These are phyloP conservation scores for Chaetops frenatus DNA, from an alignment of 2,113 vertebrate species.

Conservation along the genomic window DNA sequence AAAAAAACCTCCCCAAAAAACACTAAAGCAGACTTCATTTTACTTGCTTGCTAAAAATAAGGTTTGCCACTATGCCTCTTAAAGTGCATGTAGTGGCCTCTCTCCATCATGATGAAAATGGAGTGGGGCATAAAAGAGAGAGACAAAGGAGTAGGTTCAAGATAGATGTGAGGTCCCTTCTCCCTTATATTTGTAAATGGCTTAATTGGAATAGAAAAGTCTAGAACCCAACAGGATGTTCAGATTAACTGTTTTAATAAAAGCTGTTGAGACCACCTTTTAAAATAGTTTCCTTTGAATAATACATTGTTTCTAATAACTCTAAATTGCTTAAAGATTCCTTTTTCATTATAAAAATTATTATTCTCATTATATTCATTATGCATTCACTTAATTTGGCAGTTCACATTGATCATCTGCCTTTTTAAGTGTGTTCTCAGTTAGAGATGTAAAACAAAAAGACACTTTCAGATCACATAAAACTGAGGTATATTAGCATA, in stretches of 20 bases:
- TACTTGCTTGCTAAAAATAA: background rate
- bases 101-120: background rate
- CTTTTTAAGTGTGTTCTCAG: background rate
- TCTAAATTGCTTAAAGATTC: conserved; percentile 1
- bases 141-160: background rate
- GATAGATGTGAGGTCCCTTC: background rate
- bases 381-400: conserved; percentile 20
- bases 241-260: conserved; percentile 37
- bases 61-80: background rate
- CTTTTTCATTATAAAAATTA: conserved; percentile 40
- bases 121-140: background rate
- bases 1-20: rapidly evolving
- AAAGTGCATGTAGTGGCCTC: background rate
- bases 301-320: conserved; percentile 46
- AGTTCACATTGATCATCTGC: background rate
- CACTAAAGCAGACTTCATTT: background rate
- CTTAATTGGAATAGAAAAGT: background rate
- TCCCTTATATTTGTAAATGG: background rate
- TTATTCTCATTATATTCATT: conserved; percentile 55
- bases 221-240: background rate
- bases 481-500: background rate
- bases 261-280: background rate
- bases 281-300: conserved; percentile 43
- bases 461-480: background rate
- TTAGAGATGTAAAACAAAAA: background rate